phyloP scores from a whole-genome alignment of 1,140 invertebrate species.

The Centruroides sculpturatus region DNA sequence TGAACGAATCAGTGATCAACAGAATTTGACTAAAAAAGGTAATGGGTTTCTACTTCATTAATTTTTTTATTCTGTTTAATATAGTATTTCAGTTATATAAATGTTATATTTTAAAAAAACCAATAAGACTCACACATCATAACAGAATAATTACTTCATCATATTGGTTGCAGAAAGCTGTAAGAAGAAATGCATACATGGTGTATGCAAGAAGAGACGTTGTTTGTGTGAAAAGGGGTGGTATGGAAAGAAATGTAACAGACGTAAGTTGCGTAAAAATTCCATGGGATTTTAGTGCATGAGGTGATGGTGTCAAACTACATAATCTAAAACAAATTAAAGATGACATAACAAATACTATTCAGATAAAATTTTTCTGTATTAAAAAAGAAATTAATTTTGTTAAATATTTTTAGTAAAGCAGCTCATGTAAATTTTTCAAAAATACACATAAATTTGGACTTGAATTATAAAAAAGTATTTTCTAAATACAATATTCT shows the following conservation, averaged over 20 bases:
- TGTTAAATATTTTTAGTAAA: too few relatives aligned
- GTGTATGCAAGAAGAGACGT: conserved; percentile 1
- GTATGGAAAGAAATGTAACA: conserved; percentile 8
- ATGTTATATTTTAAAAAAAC: neutral
- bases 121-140: neutral
- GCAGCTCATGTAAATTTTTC: too few relatives aligned
- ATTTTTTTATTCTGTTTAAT: neutral
- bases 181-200: conserved; percentile 7
- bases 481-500: too few relatives aligned
- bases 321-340: neutral
- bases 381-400: too few relatives aligned
- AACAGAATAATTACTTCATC: neutral
- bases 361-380: too few relatives aligned
- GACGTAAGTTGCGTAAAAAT: conserved; percentile 3
- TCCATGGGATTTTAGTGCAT: neutral
- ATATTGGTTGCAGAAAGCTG: conserved; percentile 9
- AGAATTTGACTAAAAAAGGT: conserved; percentile 1
- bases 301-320: neutral
- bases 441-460: too few relatives aligned
- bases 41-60: too few relatives aligned
- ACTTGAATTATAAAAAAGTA: too few relatives aligned
- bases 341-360: neutral
- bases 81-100: neutral
- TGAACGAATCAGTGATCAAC: conserved; percentile 9
- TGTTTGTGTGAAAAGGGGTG: conserved; percentile 12